phyloP scores from a whole-genome alignment of 37 sponge, comb jelly and placozoan genomes.

The Haliclona indistincta region DNA sequence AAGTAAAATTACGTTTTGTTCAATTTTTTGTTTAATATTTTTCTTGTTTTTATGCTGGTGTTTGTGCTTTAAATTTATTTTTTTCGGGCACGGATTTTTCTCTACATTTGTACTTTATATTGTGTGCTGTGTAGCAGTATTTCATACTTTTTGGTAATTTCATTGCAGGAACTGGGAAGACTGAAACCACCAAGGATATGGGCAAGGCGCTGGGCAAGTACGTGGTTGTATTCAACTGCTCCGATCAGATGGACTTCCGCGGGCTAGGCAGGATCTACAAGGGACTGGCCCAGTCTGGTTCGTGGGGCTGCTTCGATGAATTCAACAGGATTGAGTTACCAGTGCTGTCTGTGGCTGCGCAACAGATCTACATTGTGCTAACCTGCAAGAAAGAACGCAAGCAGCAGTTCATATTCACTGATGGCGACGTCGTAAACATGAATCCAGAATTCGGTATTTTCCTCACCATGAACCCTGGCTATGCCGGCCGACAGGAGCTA shows the following conservation, averaged over 20 bases:
- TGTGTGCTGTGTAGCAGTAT: background rate
- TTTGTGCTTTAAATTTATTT: background rate
- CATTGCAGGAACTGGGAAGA: constrained; percentile 89
- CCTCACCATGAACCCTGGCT: constrained; percentile 99
- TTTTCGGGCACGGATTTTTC: background rate
- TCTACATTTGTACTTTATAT: background rate
- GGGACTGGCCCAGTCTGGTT: constrained; percentile 97
- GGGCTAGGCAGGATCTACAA: constrained; percentile 96
- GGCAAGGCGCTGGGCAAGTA: constrained; percentile 97
- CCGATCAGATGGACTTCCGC: constrained; percentile 99
- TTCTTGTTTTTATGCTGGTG: no score
- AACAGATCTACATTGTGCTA: constrained; percentile 94
- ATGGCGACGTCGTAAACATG: constrained; percentile 94
- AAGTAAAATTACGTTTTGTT: background rate
- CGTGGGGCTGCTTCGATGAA: constrained; percentile 99
- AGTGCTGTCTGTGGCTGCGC: constrained; percentile 98
- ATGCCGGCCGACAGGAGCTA: constrained; percentile 97
- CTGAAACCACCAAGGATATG: constrained; percentile 98
- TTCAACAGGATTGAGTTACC: constrained; percentile 98
- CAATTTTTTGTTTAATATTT: background rate
- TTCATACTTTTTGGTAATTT: background rate
- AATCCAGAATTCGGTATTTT: constrained; percentile 99
- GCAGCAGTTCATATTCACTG: constrained; percentile 90
- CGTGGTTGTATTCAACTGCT: constrained; percentile 99
- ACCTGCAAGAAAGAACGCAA: constrained; percentile 97